These are phyloP conservation scores for Meteorus cinctellus DNA, from an alignment of 2,888 invertebrate species.

Conservation along the genomic window DNA sequence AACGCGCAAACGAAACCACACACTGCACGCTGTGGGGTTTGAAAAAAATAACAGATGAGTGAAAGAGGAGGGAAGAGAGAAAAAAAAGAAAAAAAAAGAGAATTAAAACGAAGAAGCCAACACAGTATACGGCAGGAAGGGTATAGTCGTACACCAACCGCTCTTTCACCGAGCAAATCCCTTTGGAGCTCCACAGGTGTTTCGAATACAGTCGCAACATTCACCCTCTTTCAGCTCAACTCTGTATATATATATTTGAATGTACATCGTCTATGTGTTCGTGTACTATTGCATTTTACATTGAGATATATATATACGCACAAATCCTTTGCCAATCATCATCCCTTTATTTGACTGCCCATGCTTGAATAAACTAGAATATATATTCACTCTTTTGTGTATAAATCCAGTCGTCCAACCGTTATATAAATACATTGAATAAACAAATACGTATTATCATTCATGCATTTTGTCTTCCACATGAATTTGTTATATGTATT, in stretches of 20 bases:
- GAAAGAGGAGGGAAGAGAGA: slow-evolving; percentile 31
- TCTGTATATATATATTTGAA: slow-evolving; percentile 17
- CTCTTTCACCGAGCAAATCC: slow-evolving; percentile 48
- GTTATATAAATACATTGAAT: too few relatives aligned
- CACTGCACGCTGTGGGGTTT: background rate
- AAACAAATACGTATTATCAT: too few relatives aligned
- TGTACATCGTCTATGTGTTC: slow-evolving; percentile 1
- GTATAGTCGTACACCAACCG: slow-evolving; percentile 37
- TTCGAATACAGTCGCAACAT: slow-evolving; percentile 52
- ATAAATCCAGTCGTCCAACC: too few relatives aligned
- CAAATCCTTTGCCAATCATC: slow-evolving; percentile 37
- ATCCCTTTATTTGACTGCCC: slow-evolving; percentile 8
- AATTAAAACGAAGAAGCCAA: slow-evolving; percentile 16
- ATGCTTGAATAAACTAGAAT: background rate
- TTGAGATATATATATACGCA: background rate
- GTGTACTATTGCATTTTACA: background rate
- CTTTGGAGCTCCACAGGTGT: slow-evolving; percentile 57
- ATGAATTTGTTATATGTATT: too few relatives aligned
- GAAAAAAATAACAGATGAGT: slow-evolving; percentile 22
- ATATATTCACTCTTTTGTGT: too few relatives aligned
- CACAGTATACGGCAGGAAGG: slow-evolving; percentile 23
- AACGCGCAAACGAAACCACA: background rate
- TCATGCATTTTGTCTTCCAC: too few relatives aligned
- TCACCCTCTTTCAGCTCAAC: slow-evolving; percentile 27
- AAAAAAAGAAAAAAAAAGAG: slow-evolving; percentile 15